Percentiles rank a stretch among this genome's conserved stretches.
Conservation (phyloP, 2,888 invertebrate genomes). For the Leucoptera coffeella region DNA sequence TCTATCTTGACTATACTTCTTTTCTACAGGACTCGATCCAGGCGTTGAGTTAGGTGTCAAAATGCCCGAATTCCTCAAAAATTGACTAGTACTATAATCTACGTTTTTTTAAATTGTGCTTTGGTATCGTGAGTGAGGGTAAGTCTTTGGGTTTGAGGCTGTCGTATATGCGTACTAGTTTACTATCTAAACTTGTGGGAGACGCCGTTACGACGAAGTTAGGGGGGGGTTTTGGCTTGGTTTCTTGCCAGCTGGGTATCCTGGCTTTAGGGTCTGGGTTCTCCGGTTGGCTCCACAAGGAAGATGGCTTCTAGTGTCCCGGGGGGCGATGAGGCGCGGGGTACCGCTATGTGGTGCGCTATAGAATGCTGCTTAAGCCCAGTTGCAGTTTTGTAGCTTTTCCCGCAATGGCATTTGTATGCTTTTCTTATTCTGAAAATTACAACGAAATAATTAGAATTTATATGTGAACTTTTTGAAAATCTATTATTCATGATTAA, state of each 20-base stretch:
- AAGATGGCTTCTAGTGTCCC: not conserved
- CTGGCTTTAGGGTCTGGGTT: too few species aligned
- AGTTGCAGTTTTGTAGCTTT: constrained; percentile 77
- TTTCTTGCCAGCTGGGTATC: too few species aligned
- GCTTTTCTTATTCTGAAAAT: constrained; percentile 67
- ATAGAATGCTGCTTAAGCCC: constrained; percentile 69
- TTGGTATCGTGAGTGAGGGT: constrained; percentile 30
- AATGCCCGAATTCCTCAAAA: constrained; percentile 21
- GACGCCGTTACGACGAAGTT: constrained; percentile 35
- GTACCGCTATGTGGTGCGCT: constrained; percentile 17
- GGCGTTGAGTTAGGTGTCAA: constrained; percentile 47
- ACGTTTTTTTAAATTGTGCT: constrained; percentile 26
- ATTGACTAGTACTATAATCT: constrained; percentile 13
- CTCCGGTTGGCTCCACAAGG: too few species aligned
- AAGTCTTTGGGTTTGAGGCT: constrained; percentile 29
- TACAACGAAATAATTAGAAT: constrained; percentile 4
- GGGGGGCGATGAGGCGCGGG: not conserved
- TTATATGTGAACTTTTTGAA: constrained; percentile 2
- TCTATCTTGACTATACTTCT: constrained; percentile 17
- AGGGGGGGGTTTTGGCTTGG: constrained; percentile 19
- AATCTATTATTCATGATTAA: too few species aligned
- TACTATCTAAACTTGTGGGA: constrained; percentile 23
- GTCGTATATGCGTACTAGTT: constrained; percentile 38
- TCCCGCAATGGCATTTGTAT: constrained; percentile 79
- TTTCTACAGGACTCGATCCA: constrained; percentile 20